These are phyloP conservation scores for Neomonachus schauinslandi DNA, from an alignment of 2,113 vertebrate genomes.

Conservation along the genomic window DNA sequence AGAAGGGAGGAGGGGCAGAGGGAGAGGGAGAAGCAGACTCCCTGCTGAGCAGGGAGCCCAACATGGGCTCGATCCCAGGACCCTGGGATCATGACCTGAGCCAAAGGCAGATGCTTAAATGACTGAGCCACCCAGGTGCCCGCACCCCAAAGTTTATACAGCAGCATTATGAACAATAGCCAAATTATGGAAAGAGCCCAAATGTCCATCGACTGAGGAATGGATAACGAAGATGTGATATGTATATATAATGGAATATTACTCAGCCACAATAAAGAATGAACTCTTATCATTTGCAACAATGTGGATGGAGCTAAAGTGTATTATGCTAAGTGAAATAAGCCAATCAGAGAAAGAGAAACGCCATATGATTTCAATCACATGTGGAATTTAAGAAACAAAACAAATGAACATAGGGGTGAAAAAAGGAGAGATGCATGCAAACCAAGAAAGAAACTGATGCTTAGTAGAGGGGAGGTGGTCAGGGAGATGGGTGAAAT, in stretches of 20 bases:
- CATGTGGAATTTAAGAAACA: background rate
- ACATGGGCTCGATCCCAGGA: no score
- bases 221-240: background rate
- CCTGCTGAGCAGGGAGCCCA: no score
- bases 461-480: background rate
- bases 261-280: background rate
- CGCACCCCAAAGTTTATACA: background rate
- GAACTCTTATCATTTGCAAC: background rate
- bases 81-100: no score
- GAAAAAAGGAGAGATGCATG: background rate
- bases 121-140: no score
- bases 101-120: no score
- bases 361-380: background rate
- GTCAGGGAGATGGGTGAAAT: background rate
- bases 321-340: background rate
- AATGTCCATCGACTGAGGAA: background rate
- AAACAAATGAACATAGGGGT: background rate
- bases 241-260: background rate
- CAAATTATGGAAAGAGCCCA: background rate
- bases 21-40: no score
- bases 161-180: background rate
- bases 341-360: background rate
- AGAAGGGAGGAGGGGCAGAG: no score
- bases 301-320: background rate
- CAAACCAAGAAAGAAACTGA: background rate